Evolutionary conservation across 2,113 vertebrate species (phyloP), one percentile per base, ranked within the genome.

Genomic region (Uria aalge): DNA sequence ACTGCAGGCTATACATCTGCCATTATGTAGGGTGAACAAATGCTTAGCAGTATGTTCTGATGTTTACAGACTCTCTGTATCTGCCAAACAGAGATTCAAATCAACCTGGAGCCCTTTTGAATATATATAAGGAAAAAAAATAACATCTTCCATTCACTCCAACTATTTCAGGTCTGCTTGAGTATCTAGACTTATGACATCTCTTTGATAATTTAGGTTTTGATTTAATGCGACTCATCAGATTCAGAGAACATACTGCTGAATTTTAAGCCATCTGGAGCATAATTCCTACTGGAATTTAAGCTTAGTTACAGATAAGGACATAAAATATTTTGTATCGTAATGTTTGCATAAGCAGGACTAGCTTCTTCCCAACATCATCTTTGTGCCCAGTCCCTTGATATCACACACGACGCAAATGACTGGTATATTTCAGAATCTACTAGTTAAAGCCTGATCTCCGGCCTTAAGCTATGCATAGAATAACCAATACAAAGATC

Each of bases 1-100:
- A 77, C 94, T 92, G 68, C 93, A 94, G 93, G 94, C 94, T 89
- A 92, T 82, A 77, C 75, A 94, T 89, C 94, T 96, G 97, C 88
- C 69, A 82, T 91, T 94, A 94, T 85, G 41, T 43, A 71, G 79
- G 52, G 24, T 67, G 75, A 97, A 67, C 91, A 96, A 94, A 96
- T 96, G 93, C 71, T 89, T 74, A 93, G 71, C 88, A 96, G 85
- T 95, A 95, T 92, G 88, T 36, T 76, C 38, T 69, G 23, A 63
- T 88, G 69, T 85, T 92, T 95, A 80, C 34, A 81, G 59, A 73
- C 40, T 68, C 34, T 52, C 43, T 80, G 2, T 38, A 55, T 53
- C 60, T 71, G 53, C 30, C 52, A 71, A 48, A 47, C 15, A 67
- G 17, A 67, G 7, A 36, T 24, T 36, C 5, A 60, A 77, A 71